phyloP scores from a whole-genome alignment of 1,140 invertebrate genomes.

The Gryon sp. region DNA sequence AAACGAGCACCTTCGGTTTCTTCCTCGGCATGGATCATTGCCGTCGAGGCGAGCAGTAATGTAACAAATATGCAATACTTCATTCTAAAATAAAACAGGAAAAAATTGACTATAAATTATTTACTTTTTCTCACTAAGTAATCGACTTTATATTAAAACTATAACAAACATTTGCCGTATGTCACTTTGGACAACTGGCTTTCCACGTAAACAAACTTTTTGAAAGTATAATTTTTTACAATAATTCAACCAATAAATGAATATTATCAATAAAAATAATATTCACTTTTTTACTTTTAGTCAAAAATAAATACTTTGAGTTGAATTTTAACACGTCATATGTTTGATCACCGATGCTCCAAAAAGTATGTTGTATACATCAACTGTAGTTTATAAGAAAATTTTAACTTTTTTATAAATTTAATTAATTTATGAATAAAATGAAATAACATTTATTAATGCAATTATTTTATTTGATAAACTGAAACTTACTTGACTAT shows the following conservation, averaged over 20 bases:
- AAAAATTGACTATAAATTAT: no score
- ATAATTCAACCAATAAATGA: background rate
- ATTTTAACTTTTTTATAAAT: background rate
- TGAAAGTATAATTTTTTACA: background rate
- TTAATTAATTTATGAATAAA: background rate
- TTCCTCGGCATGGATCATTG: slow-evolving; percentile 82
- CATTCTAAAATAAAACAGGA: slow-evolving; percentile 75
- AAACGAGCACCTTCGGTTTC: slow-evolving; percentile 83
- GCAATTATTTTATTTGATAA: background rate
- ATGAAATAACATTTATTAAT: background rate
- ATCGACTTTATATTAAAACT: no score
- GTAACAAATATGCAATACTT: slow-evolving; percentile 69
- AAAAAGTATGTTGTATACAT: background rate
- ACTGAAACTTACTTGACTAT: slow-evolving; percentile 25
- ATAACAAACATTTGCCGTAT: slow-evolving; percentile 26
- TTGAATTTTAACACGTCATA: slow-evolving; percentile 36
- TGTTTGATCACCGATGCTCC: background rate
- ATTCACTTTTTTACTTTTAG: slow-evolving; percentile 11
- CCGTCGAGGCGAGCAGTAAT: slow-evolving; percentile 68
- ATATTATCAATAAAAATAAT: background rate
- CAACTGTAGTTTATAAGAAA: no score
- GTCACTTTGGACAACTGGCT: slow-evolving; percentile 23
- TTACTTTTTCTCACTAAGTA: no score
- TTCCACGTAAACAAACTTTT: slow-evolving; percentile 3
- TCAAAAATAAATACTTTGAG: slow-evolving; percentile 12